Conservation (phyloP, 2,888 invertebrate species). For the Dascillus cervinus region DNA sequence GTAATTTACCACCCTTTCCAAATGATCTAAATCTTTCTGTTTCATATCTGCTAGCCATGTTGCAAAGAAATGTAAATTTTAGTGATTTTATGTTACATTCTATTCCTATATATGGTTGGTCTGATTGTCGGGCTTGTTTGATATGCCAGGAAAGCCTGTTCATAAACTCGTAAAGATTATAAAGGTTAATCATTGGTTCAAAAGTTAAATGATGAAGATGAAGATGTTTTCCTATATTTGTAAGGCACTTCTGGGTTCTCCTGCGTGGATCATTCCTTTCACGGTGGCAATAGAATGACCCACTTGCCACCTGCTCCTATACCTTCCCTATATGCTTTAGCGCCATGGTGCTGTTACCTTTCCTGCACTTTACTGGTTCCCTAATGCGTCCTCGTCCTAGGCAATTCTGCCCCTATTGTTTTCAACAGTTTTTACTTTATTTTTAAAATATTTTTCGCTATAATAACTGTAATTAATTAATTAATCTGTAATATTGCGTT, state of each 20-base stretch:
- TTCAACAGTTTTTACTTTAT: too few relatives aligned
- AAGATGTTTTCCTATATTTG: slow-evolving; percentile 59
- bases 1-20: slow-evolving; percentile 68
- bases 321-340: too few relatives aligned
- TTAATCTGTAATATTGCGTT: too few relatives aligned
- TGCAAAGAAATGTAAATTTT: slow-evolving; percentile 68
- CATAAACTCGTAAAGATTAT: slow-evolving; percentile 79
- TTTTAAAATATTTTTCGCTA: too few relatives aligned
- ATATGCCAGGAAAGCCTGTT: slow-evolving; percentile 70
- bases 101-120: slow-evolving; percentile 39
- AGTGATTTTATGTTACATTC: slow-evolving; percentile 52
- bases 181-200: slow-evolving; percentile 67
- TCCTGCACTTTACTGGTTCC: too few relatives aligned
- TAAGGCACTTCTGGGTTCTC: slow-evolving; percentile 62
- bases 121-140: slow-evolving; percentile 43
- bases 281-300: too few relatives aligned
- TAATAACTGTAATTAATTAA: too few relatives aligned
- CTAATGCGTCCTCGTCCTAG: too few relatives aligned
- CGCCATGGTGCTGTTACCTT: too few relatives aligned
- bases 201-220: slow-evolving; percentile 58
- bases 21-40: slow-evolving; percentile 57
- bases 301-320: too few relatives aligned
- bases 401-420: too few relatives aligned
- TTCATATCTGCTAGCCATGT: slow-evolving; percentile 57
- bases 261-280: too few relatives aligned